These are phyloP conservation scores for Argyresthia albistria DNA, from an alignment of 2,888 invertebrate genomes.

Conservation along the genomic window DNA sequence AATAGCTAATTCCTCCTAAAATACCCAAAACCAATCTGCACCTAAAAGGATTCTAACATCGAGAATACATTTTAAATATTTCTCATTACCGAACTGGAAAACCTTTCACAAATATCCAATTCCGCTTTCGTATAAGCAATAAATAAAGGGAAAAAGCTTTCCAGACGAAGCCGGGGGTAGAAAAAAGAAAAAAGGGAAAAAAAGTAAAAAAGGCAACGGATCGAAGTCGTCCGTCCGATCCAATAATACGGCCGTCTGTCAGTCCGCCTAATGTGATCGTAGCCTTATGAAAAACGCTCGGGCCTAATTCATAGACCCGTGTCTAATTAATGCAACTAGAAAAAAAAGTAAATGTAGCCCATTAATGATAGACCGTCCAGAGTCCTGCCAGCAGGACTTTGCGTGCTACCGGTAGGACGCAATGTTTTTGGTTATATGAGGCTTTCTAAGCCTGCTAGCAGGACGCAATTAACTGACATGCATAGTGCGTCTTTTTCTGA, in stretches of 20 bases:
- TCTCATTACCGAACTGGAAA: slow-evolving; percentile 48
- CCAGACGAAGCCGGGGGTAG: slow-evolving; percentile 45
- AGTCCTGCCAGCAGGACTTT: too few relatives aligned
- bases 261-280: slow-evolving; percentile 69
- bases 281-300: slow-evolving; percentile 67
- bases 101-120: slow-evolving; percentile 69
- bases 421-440: too few relatives aligned
- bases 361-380: too few relatives aligned
- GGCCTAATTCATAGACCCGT: slow-evolving; percentile 31
- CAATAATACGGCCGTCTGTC: slow-evolving; percentile 70
- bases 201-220: slow-evolving; percentile 54
- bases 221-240: slow-evolving; percentile 71
- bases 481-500: too few relatives aligned
- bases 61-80: slow-evolving; percentile 31
- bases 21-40: too few relatives aligned
- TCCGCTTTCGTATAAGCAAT: slow-evolving; percentile 69
- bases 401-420: too few relatives aligned
- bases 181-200: slow-evolving; percentile 27
- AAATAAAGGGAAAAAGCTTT: slow-evolving; percentile 71
- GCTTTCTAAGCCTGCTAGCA: too few relatives aligned
- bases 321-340: too few relatives aligned
- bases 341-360: too few relatives aligned
- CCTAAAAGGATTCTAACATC: too few relatives aligned
- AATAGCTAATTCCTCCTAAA: too few relatives aligned
- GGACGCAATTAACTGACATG: too few relatives aligned